Conservation (phyloP, 2,888 invertebrate genomes). For the Cosmorhoe ocellata region DNA sequence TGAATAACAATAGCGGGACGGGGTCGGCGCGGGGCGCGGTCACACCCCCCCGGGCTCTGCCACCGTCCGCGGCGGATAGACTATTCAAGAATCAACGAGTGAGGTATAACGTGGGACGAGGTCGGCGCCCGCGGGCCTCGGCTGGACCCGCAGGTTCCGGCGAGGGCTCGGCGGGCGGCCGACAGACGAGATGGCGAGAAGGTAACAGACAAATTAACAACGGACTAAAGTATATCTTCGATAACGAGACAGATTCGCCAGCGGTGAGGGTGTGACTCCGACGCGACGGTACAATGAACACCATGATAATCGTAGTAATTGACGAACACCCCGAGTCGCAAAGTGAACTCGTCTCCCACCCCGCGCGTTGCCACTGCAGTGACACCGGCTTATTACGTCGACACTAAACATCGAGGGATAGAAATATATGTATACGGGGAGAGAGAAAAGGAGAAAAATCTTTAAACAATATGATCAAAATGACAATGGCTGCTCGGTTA, state of each 20-base stretch:
- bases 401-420: too few species aligned
- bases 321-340: constrained; percentile 67
- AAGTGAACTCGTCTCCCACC: constrained; percentile 29
- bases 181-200: not conserved
- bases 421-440: not conserved
- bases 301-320: constrained; percentile 72
- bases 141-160: too few species aligned
- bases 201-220: not conserved
- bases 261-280: constrained; percentile 41
- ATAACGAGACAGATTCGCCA: not conserved
- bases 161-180: too few species aligned
- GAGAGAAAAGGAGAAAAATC: not conserved
- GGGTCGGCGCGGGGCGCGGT: constrained; percentile 50
- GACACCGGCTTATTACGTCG: too few species aligned
- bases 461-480: too few species aligned
- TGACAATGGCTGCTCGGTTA: too few species aligned
- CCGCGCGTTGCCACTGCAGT: not conserved
- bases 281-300: constrained; percentile 35
- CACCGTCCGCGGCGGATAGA: too few species aligned
- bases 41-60: constrained; percentile 40
- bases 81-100: constrained; percentile 22
- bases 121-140: too few species aligned
- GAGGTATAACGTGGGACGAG: constrained; percentile 14
- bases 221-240: not conserved
- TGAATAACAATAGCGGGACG: constrained; percentile 59